These are phyloP conservation scores for Eriosoma lanigerum DNA, from an alignment of 1,140 invertebrate species.

Conservation along the genomic window DNA sequence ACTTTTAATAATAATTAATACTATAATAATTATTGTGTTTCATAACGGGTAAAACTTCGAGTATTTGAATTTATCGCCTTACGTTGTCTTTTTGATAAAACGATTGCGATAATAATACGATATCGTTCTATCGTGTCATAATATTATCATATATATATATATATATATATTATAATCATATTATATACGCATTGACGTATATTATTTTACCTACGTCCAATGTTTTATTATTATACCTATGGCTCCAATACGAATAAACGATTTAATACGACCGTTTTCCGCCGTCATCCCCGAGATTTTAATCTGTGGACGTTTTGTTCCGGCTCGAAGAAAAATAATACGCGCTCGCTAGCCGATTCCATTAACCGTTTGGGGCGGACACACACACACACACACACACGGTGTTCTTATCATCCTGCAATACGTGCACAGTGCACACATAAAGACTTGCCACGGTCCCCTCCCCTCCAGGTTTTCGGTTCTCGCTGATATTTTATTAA, in stretches of 20 bases:
- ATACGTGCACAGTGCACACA: not conserved
- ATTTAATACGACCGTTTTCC: conserved; percentile 1
- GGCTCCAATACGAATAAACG: not conserved
- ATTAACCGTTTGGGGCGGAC: conserved; percentile 32
- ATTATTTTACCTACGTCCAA: not conserved
- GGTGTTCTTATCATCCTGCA: not conserved
- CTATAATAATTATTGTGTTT: too few species aligned
- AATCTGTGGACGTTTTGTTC: conserved; percentile 24
- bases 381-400: not conserved
- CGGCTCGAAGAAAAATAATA: conserved; percentile 14
- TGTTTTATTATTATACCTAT: conserved; percentile 11
- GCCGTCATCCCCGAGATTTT: conserved; percentile 26
- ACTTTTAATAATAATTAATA: too few species aligned
- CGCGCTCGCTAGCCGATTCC: conserved; percentile 3
- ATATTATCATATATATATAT: too few species aligned
- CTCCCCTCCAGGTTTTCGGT: too few species aligned
- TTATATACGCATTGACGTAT: not conserved
- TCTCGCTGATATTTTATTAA: conserved; percentile 39
- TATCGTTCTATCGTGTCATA: too few species aligned
- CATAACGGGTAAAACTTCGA: too few species aligned
- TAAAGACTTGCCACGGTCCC: too few species aligned
- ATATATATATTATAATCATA: too few species aligned
- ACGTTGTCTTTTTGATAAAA: too few species aligned
- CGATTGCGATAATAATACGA: too few species aligned
- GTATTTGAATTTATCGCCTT: too few species aligned